Conservation (phyloP, 2,113 vertebrate genomes). For the Potamarius usumacintae region DNA sequence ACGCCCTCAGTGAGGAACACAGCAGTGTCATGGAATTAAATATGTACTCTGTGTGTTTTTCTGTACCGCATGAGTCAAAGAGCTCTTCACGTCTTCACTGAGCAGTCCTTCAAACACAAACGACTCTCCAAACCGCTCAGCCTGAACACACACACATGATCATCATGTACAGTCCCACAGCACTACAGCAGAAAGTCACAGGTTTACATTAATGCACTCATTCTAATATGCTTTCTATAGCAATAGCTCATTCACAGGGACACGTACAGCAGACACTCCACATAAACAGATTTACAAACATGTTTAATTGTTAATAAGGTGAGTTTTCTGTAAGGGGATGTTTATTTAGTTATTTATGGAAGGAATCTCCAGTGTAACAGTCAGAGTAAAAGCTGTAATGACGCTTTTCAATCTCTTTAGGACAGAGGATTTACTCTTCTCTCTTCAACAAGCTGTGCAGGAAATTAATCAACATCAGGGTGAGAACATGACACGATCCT, state of each 20-base stretch:
- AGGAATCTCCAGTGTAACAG: too few relatives aligned
- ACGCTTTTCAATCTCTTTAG: too few relatives aligned
- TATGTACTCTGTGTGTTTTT: conserved; percentile 12
- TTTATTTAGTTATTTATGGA: too few relatives aligned
- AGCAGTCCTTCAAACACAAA: conserved; percentile 94
- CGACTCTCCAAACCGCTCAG: conserved; percentile 92
- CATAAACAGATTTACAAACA: too few relatives aligned
- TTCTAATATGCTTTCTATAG: background rate
- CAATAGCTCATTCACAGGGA: background rate
- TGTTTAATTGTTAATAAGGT: too few relatives aligned
- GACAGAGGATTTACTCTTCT: too few relatives aligned
- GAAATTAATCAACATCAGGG: too few relatives aligned
- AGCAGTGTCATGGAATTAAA: background rate
- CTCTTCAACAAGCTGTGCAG: too few relatives aligned
- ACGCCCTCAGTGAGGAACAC: background rate
- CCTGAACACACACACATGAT: conserved; percentile 68
- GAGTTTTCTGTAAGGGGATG: too few relatives aligned
- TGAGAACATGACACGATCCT: background rate
- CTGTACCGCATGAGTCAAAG: conserved; percentile 87
- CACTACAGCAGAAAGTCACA: background rate
- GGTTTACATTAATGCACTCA: background rate
- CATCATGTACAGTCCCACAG: background rate
- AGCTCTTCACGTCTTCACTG: conserved; percentile 83
- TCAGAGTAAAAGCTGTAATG: too few relatives aligned
- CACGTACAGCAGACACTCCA: too few relatives aligned